Percentiles rank a stretch among this genome's conserved stretches.
phyloP scores from a whole-genome alignment of 2,888 invertebrate genomes.

The Scrobipalpa atriplicella region DNA sequence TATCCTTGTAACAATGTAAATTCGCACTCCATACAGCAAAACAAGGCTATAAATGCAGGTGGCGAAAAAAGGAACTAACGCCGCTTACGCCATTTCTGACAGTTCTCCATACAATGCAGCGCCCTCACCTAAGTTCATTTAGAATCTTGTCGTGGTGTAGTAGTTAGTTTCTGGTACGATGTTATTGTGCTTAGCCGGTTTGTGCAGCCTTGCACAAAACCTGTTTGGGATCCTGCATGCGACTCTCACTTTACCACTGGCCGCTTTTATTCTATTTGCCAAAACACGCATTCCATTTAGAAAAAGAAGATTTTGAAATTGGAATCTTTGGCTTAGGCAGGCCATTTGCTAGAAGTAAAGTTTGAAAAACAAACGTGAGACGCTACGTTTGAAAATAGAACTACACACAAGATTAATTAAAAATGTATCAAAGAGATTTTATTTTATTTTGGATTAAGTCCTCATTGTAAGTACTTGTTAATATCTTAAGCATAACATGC shows the following conservation, averaged over 20 bases:
- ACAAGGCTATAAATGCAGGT: no score
- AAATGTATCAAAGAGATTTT: no score
- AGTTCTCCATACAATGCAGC: no score
- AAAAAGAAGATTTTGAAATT: slow-evolving; percentile 7
- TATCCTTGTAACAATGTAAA: neutral
- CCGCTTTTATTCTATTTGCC: slow-evolving; percentile 22
- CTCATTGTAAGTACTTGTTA: no score
- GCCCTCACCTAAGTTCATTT: no score
- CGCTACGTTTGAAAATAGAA: no score
- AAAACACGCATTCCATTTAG: neutral
- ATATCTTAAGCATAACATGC: neutral
- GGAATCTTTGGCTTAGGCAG: neutral
- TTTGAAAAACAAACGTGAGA: neutral
- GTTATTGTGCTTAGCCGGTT: slow-evolving; percentile 16
- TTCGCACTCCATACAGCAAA: neutral
- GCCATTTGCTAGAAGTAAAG: neutral
- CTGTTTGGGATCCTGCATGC: slow-evolving; percentile 24
- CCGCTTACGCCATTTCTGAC: no score
- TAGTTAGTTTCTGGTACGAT: neutral
- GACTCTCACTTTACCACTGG: slow-evolving; percentile 25
- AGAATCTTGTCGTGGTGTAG: no score
- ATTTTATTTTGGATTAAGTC: no score
- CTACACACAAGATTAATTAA: no score
- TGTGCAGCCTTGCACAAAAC: slow-evolving; percentile 23
- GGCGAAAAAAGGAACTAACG: no score